These are phyloP conservation scores for Telmatherina bonti DNA, from an alignment of 2,797 vertebrate genomes.

Conservation along the genomic window DNA sequence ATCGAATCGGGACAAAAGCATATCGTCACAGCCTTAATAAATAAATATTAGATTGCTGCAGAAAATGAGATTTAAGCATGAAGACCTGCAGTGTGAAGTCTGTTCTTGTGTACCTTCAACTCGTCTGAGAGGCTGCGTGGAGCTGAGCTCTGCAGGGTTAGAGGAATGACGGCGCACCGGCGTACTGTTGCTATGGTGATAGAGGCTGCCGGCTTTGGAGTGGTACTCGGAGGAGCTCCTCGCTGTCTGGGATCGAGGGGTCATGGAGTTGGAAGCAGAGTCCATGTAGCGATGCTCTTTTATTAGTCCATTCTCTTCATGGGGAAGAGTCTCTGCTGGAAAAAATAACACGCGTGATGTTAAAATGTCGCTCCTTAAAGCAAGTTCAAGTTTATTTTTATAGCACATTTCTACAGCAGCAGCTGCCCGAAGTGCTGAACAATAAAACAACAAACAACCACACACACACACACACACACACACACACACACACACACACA, in stretches of 20 bases:
- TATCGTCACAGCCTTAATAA: too few relatives aligned
- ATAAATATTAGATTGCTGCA: too few relatives aligned
- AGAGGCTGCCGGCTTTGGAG: slow-evolving; percentile 76
- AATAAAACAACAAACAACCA: too few relatives aligned
- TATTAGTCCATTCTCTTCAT: slow-evolving; percentile 84
- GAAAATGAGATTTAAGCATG: too few relatives aligned
- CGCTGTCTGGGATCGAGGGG: slow-evolving; percentile 76
- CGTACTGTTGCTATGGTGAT: slow-evolving; percentile 77
- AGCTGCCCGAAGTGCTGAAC: too few relatives aligned
- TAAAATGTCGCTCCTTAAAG: slow-evolving; percentile 1
- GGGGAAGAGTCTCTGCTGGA: slow-evolving; percentile 88
- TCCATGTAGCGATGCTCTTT: slow-evolving; percentile 90
- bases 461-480: too few relatives aligned
- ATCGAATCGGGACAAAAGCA: too few relatives aligned
- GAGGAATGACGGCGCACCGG: slow-evolving; percentile 82
- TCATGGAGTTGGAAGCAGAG: slow-evolving; percentile 89
- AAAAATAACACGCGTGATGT: slow-evolving; percentile 15
- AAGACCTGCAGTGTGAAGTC: not conserved
- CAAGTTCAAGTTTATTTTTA: too few relatives aligned
- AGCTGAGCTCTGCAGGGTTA: slow-evolving; percentile 81
- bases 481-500: too few relatives aligned
- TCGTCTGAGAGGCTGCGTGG: slow-evolving; percentile 82
- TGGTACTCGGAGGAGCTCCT: slow-evolving; percentile 82
- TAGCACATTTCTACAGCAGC: too few relatives aligned
- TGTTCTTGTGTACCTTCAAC: slow-evolving; percentile 86